Base-by-base conservation (phyloP, 2,113 vertebrate species). In the Scartelaos histophorus region DNA sequence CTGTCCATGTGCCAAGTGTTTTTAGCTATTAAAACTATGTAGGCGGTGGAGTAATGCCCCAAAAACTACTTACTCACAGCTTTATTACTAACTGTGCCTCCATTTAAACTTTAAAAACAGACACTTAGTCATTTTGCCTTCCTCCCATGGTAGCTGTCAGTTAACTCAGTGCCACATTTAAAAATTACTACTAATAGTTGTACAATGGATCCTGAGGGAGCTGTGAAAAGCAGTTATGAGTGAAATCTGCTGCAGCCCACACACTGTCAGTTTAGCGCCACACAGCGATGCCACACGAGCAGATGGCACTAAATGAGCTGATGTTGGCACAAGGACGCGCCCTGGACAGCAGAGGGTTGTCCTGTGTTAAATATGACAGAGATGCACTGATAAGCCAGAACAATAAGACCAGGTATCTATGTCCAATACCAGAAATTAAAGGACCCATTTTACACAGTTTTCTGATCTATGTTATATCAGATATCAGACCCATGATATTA, bases 221-320 rank as follows among this genome's bases (percentile, higher is more conserved):
- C 73, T 24, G 2, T 45, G 24, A 68, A 60, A 68, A 60, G 16
- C 38, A n/a, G 34, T 13, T 34, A 51, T 49, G 73, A 82, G 43
- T 47, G 25, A 38, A 3, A 60, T 25, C 13, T 54, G 60, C 38
- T 34, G 62, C 60, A 61, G 62, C 54, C 69, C 51, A 53, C 68
- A 13, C 12, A 71, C 78, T 73, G 66, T 0, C 58, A 58, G 0
- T 24, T 19, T 58, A 19, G 51, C 13, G 58, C 64, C 13, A 60
- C 19, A 16, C 76, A 53, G 78, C 73, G 16, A 7, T 19, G 13
- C 15, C 45, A 64, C 69, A 9, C 12, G 56, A 69, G 75, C 69
- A 81, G 78, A 82, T 56, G 81, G 57, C 51, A 15, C 51, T 1
- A 70, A 71, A 84, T 68, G 7, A 80, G 56, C 53, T 43, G n/a